These are phyloP conservation scores for Xenopus laevis DNA, from an alignment of 2,113 vertebrate genomes.

Conservation along the genomic window DNA sequence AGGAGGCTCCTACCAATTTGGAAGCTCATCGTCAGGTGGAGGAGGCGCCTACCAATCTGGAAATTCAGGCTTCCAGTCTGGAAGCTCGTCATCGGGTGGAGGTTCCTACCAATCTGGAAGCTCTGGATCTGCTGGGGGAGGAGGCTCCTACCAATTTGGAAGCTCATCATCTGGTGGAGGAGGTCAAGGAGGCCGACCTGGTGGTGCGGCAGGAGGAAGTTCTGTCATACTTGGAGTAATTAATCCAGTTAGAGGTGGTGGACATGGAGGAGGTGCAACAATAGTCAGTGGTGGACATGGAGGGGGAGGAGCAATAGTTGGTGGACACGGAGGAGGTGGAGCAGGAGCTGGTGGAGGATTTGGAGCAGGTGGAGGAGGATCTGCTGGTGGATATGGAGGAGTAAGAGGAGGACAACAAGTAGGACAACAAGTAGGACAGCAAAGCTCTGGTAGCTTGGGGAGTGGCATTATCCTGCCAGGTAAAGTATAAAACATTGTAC, in stretches of 20 bases:
- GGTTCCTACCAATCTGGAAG: too few relatives aligned
- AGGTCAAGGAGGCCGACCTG: not conserved
- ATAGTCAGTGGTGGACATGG: conserved; percentile 1
- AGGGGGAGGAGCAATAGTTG: not conserved
- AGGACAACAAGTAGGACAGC: not conserved
- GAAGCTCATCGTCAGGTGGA: not conserved
- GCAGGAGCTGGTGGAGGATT: not conserved
- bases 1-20: too few relatives aligned
- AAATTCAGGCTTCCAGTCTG: too few relatives aligned
- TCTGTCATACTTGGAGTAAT: not conserved
- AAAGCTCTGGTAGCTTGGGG: not conserved
- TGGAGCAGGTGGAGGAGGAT: conserved; percentile 3
- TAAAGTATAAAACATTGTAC: not conserved
- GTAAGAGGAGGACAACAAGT: not conserved
- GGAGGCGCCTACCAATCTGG: not conserved
- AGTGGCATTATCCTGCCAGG: not conserved
- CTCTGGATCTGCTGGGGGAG: too few relatives aligned
- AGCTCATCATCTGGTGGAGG: not conserved
- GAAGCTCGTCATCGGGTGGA: too few relatives aligned
- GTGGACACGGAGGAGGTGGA: not conserved
- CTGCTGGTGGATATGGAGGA: not conserved
- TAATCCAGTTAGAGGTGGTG: not conserved
- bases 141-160: too few relatives aligned
- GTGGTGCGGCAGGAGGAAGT: not conserved
- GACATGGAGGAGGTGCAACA: not conserved